phyloP scores from a whole-genome alignment of 1,140 invertebrate genomes.

The Drosophila murphyi region DNA sequence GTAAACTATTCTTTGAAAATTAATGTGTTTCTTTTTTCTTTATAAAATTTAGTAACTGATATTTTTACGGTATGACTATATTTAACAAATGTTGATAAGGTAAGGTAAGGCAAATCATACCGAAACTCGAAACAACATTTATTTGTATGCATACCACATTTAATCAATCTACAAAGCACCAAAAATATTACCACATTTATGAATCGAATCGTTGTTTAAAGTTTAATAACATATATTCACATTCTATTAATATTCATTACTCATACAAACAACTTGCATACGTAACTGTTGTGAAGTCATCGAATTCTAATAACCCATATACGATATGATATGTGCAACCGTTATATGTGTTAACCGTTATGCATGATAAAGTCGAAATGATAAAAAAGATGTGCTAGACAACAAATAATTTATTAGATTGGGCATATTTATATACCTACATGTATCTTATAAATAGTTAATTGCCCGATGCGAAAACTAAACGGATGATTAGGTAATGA shows the following conservation, averaged over 20 bases:
- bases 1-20: not conserved
- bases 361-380: not conserved
- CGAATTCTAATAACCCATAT: slow-evolving; percentile 4
- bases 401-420: not conserved
- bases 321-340: not conserved
- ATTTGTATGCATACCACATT: too few relatives aligned
- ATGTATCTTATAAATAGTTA: not conserved
- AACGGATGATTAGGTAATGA: not conserved
- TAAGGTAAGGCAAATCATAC: too few relatives aligned
- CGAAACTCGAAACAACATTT: too few relatives aligned
- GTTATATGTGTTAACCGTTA: not conserved
- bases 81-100: too few relatives aligned
- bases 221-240: not conserved
- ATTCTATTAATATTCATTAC: not conserved
- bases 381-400: not conserved
- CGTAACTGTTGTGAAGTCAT: slow-evolving; percentile 6
- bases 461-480: not conserved
- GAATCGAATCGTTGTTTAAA: not conserved
- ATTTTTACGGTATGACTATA: too few relatives aligned
- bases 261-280: slow-evolving; percentile 2
- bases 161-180: too few relatives aligned
- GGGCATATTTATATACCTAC: not conserved
- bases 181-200: not conserved
- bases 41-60: not conserved
- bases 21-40: not conserved